Percentiles rank a stretch among this genome's conserved stretches.
phyloP scores from a whole-genome alignment of 2,888 invertebrate species.

The Drosophila paucipuncta region DNA sequence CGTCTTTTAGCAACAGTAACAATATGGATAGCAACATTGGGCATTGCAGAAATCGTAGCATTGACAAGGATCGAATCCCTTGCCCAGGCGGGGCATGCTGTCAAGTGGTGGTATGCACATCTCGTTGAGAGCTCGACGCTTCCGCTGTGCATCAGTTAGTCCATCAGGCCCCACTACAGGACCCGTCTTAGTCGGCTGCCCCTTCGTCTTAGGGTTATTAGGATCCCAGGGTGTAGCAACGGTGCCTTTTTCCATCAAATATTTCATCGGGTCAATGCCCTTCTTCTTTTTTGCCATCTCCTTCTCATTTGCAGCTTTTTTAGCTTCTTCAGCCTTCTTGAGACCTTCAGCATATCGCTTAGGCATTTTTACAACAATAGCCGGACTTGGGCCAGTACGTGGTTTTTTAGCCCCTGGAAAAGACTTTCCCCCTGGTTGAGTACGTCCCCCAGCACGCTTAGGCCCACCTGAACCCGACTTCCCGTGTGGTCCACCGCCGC shows the following conservation, averaged over 20 bases:
- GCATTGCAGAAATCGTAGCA: slow-evolving; percentile 19
- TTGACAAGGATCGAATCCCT: slow-evolving; percentile 50
- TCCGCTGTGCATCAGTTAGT: slow-evolving; percentile 52
- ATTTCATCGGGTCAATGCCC: slow-evolving; percentile 57
- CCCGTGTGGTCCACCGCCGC: slow-evolving; percentile 62
- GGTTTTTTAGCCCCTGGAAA: slow-evolving; percentile 30
- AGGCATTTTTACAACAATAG: slow-evolving; percentile 45
- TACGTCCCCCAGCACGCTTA: slow-evolving; percentile 23
- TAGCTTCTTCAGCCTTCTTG: slow-evolving; percentile 5
- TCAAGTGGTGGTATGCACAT: slow-evolving; percentile 65
- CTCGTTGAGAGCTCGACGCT: slow-evolving; percentile 43
- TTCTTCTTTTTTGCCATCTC: slow-evolving; percentile 22
- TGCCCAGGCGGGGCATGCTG: slow-evolving; percentile 67
- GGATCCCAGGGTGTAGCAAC: slow-evolving; percentile 42
- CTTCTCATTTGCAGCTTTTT: slow-evolving; percentile 12
- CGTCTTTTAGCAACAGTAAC: slow-evolving; percentile 10
- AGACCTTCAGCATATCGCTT: slow-evolving; percentile 14
- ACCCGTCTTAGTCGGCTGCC: background rate
- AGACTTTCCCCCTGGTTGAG: background rate
- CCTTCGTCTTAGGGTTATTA: slow-evolving; percentile 18
- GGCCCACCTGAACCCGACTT: slow-evolving; percentile 30
- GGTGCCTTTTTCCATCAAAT: slow-evolving; percentile 39
- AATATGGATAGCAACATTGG: slow-evolving; percentile 22
- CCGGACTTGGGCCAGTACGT: slow-evolving; percentile 21
- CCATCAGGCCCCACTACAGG: slow-evolving; percentile 49